These are phyloP conservation scores for Punctoribates punctum DNA, from an alignment of 2,888 invertebrate species.

Conservation along the genomic window DNA sequence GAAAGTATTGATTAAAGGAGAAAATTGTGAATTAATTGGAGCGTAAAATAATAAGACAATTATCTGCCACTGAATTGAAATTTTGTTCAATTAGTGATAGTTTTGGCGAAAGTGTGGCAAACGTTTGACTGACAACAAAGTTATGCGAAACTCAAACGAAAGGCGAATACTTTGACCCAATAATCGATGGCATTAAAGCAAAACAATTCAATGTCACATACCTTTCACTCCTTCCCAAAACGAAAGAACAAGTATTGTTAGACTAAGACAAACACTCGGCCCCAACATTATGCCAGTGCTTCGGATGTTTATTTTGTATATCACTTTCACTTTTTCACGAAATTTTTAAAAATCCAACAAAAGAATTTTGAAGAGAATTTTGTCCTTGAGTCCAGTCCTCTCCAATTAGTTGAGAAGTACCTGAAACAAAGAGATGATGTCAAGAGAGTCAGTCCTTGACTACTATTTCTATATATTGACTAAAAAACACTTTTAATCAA, in stretches of 20 bases:
- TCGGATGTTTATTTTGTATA: not conserved
- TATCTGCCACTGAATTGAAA: not conserved
- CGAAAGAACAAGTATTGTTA: not conserved
- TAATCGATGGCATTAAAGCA: not conserved
- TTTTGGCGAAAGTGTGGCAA: not conserved
- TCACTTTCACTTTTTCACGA: not conserved
- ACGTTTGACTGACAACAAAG: not conserved
- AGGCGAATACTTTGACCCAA: slow-evolving; percentile 8
- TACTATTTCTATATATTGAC: not conserved
- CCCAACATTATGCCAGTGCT: not conserved
- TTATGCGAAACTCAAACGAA: not conserved
- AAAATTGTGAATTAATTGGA: not conserved
- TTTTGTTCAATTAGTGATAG: not conserved
- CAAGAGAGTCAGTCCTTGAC: slow-evolving; percentile 5
- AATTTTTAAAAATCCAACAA: no score
- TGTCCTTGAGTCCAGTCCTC: slow-evolving; percentile 14
- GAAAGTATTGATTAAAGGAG: not conserved
- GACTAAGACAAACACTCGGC: not conserved
- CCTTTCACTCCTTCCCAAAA: slow-evolving; percentile 4
- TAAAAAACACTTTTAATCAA: no score
- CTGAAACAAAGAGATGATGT: slow-evolving; percentile 27
- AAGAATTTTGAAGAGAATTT: not conserved
- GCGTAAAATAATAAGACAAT: slow-evolving; percentile 1
- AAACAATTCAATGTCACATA: slow-evolving; percentile 31
- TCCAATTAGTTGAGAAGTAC: not conserved